Evolutionary conservation across 2,113 vertebrate genomes (phyloP), one percentile per base, ranked within the genome.

Genomic region (Thunnus thynnus): DNA sequence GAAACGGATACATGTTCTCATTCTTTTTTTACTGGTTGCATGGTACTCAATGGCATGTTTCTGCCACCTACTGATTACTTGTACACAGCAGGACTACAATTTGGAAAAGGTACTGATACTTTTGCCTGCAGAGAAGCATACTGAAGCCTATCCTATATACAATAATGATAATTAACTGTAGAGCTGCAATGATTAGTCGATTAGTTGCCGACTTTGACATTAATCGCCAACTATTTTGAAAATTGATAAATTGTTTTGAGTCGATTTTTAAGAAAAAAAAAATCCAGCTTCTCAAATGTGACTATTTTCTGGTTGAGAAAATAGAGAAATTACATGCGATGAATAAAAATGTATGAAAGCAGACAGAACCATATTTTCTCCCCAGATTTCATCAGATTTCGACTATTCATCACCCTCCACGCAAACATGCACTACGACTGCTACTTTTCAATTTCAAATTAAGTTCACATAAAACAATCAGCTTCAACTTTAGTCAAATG

Each of bases 381-480:
- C 63, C 10, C 48, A 60, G 36, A 51, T 67, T 79, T 68, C 46
- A 54, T 67, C 6, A 3, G 10, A 1, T n/a, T 52, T 58, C 0
- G 13, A 79, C 78, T 80, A 63, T 76, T 80, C 77, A 72, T 78
- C 78, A 66, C 66, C 22, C 55, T 3, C n/a, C 72, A 13, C 13
- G 10, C 60, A 80, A 57, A 48, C 41, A n/a, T 71, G 44, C 74
- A 18, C 22, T 3, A 46, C 32, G 1, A 16, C 64, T 58, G 48
- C 6, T 30, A 11, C 75, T 72, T 78, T 87, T 63, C 85, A 78
- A 47, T 30, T 30, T 30, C 27, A 81, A 62, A 57, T 57, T 22
- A 76, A 54, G 72, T 75, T 84, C 5, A 78, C 83, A 71, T 77
- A 50, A 86, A 86, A 80, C 77, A 66, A 63, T 80, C 72, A 50